Base-by-base conservation (phyloP, 2,113 vertebrate species). In the Dryoscopus gambensis region DNA sequence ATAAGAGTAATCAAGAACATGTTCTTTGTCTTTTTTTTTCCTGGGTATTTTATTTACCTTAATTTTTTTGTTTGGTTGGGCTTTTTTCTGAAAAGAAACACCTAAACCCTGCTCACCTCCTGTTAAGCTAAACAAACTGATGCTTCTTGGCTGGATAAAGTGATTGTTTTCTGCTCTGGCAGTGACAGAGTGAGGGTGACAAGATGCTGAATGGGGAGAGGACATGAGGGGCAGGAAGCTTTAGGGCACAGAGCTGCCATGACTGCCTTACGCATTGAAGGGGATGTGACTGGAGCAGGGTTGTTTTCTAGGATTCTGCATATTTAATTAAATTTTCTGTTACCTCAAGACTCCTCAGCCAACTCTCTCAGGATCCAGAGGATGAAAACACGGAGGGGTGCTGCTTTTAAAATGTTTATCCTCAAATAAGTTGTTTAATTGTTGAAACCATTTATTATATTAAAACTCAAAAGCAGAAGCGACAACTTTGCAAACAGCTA, bases 71-170 rank as follows among this genome's bases (percentile, higher is more conserved):
- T 33, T 67, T 23, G 14, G 20, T 30, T 31, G 20, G 2, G 2
- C 2, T 23, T 50, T 84, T 65, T 87, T 39, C 64, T 78, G 75
- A 37, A 56, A 78, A 70, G 31, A 65, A 62, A 23, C 19, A 18
- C 21, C 2, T 6, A 87, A 67, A 21, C 16, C 9, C 39, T 31
- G 6, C 2, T 1, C 4, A 10, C 8, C 8, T 69, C 50, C n/a
- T 40, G 16, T 40, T 53, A 52, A 67, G 14, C 52, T 90, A 68
- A 78, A 37, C 23, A 81, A 47, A 69, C 23, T 57, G 46, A 13
- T 90, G n/a, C 39, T 71, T 83, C 57, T 80, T 81, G 50, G 49
- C 16, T 67, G 63, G 59, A 13, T 63, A 7, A 86, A 76, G 8
- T 50, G n/a, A 13, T 57, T 42, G 18, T 39, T 80, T 91, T 44